A percentile compares a stretch with the other conserved stretches of the same genome.
Evolutionary conservation across 1,140 invertebrate species (phyloP).

Genomic region (Hyles vespertilio): DNA sequence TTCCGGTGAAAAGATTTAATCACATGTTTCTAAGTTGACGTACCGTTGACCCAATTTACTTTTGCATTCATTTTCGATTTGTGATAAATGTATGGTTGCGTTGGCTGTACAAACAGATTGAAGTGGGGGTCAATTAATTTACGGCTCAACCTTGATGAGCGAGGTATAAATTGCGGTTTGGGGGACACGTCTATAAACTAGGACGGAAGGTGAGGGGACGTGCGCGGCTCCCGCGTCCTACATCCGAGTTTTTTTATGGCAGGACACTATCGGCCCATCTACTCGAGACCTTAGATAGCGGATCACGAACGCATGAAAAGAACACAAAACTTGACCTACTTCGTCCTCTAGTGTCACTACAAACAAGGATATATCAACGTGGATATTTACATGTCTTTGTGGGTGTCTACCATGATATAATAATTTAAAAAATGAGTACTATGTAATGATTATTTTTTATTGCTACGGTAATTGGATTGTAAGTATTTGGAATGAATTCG

Average conservation of each 20-base stretch:
- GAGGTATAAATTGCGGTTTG: constrained; percentile 44
- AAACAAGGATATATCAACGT: background rate
- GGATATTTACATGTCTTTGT: background rate
- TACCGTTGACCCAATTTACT: too few species aligned
- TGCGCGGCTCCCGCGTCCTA: constrained; percentile 49
- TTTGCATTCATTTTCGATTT: too few species aligned
- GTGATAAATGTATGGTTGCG: too few species aligned
- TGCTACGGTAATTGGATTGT: too few species aligned
- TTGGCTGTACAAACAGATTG: too few species aligned
- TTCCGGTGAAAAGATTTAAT: too few species aligned
- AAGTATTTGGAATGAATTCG: too few species aligned
- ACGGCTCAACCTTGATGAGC: constrained; percentile 13
- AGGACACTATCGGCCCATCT: constrained; percentile 65
- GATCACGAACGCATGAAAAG: constrained; percentile 48
- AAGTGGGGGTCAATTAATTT: constrained; percentile 34
- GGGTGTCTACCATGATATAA: too few species aligned
- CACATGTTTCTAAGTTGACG: too few species aligned
- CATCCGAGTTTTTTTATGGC: constrained; percentile 64
- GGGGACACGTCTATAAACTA: constrained; percentile 56
- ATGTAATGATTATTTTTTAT: too few species aligned
- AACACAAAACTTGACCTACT: constrained; percentile 51
- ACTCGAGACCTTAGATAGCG: constrained; percentile 58
- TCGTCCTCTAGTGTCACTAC: constrained; percentile 7
- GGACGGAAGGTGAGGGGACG: constrained; percentile 56
- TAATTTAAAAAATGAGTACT: too few species aligned